Evolutionary conservation across 2,113 vertebrate genomes (phyloP).

Genomic region (Phrynocephalus versicolor): DNA sequence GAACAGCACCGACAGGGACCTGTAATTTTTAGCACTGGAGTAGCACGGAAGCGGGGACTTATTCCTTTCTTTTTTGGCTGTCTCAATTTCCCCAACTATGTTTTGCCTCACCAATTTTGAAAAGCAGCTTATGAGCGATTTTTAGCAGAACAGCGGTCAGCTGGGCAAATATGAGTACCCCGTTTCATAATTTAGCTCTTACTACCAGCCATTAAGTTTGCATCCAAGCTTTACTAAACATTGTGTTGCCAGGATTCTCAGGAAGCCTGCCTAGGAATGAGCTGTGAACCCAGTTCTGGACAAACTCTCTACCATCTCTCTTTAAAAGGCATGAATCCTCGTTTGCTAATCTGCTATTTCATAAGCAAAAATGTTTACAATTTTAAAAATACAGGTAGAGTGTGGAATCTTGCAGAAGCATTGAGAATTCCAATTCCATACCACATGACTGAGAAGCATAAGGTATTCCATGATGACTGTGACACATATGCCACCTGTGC

Average conservation of each 20-base stretch:
- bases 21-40: not conserved
- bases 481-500: not conserved
- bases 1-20: not conserved
- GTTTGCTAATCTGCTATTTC: slow-evolving; percentile 6
- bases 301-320: not conserved
- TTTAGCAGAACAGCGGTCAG: not conserved
- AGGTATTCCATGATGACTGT: not conserved
- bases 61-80: not conserved
- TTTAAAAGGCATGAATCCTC: not conserved
- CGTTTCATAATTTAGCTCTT: not conserved
- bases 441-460: not conserved
- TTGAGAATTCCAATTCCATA: slow-evolving; percentile 2
- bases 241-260: not conserved
- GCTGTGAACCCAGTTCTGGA: not conserved
- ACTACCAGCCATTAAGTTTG: not conserved
- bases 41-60: not conserved
- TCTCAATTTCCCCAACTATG: not conserved
- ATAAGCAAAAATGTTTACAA: not conserved
- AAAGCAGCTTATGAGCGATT: not conserved
- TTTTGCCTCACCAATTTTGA: not conserved
- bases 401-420: not conserved
- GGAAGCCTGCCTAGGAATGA: not conserved
- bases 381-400: not conserved
- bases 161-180: not conserved
- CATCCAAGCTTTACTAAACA: not conserved